phyloP scores from a whole-genome alignment of 2,888 invertebrate genomes.

The Dastarcus helophoroides region DNA sequence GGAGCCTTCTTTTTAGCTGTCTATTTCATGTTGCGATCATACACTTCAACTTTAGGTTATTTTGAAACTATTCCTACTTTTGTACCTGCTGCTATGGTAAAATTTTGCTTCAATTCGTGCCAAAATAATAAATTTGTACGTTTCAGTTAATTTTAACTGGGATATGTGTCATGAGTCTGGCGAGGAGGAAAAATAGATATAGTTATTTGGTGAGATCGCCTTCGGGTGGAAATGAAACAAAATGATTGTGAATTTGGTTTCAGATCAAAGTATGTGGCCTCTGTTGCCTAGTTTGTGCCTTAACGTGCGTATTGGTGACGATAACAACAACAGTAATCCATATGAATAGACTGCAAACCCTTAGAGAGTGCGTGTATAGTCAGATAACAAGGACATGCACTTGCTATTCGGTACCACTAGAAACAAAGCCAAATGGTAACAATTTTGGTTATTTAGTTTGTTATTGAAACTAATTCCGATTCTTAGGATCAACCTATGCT shows the following conservation, averaged over 20 bases:
- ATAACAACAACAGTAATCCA: constrained; percentile 87
- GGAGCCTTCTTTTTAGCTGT: constrained; percentile 69
- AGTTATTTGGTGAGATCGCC: constrained; percentile 72
- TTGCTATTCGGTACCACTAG: constrained; percentile 62
- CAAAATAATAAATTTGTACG: constrained; percentile 5
- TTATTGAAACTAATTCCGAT: not conserved
- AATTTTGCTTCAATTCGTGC: constrained; percentile 18
- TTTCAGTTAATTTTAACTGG: constrained; percentile 76
- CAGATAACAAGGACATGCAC: constrained; percentile 67
- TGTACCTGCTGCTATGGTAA: constrained; percentile 83
- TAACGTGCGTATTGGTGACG: constrained; percentile 78
- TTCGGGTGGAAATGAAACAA: not conserved
- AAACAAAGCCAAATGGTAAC: constrained; percentile 56
- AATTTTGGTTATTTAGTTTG: no score
- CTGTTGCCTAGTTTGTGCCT: constrained; percentile 74
- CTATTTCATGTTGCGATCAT: constrained; percentile 65
- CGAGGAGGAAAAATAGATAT: constrained; percentile 71
- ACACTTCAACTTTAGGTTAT: constrained; percentile 64
- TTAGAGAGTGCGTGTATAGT: constrained; percentile 79
- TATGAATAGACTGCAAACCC: constrained; percentile 78
- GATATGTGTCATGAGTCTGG: constrained; percentile 74
- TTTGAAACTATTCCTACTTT: constrained; percentile 93
- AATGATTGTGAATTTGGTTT: not conserved
- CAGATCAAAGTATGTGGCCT: constrained; percentile 84
- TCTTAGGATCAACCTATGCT: constrained; percentile 58